phyloP scores from a whole-genome alignment of 2,888 invertebrate species.

The Pyrgus malvae region DNA sequence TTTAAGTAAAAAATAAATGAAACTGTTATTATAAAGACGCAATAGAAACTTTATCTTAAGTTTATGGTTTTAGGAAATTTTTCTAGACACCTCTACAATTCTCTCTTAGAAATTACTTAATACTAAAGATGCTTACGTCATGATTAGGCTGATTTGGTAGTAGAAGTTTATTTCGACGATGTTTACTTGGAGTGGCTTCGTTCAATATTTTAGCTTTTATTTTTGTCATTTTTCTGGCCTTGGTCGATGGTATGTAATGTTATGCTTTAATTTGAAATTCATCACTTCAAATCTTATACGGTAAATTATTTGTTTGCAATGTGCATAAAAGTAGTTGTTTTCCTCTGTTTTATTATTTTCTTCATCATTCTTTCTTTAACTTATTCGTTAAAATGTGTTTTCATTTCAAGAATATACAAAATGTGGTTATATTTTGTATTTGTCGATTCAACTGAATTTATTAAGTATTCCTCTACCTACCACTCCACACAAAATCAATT shows the following conservation, averaged over 20 bases:
- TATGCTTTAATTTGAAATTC: not conserved
- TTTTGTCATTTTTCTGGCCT: not conserved
- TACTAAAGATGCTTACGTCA: constrained; percentile 45
- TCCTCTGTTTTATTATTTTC: too few relatives aligned
- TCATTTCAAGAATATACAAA: too few relatives aligned
- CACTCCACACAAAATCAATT: too few relatives aligned
- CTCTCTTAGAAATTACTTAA: not conserved
- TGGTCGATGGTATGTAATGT: not conserved
- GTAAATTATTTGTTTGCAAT: too few relatives aligned
- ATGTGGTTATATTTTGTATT: too few relatives aligned
- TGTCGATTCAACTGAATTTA: too few relatives aligned
- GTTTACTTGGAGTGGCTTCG: not conserved
- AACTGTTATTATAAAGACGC: too few relatives aligned
- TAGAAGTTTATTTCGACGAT: constrained; percentile 30
- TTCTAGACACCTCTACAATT: not conserved
- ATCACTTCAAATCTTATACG: not conserved
- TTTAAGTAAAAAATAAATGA: too few relatives aligned
- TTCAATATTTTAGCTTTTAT: constrained; percentile 1
- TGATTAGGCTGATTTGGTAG: constrained; percentile 47
- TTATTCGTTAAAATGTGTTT: too few relatives aligned
- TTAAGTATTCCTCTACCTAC: too few relatives aligned
- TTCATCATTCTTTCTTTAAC: too few relatives aligned
- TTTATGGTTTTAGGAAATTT: not conserved
- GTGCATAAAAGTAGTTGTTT: too few relatives aligned
- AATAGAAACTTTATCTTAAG: not conserved